Base-by-base conservation (phyloP, 2,113 vertebrate species). In the Nothoprocta pentlandii region DNA sequence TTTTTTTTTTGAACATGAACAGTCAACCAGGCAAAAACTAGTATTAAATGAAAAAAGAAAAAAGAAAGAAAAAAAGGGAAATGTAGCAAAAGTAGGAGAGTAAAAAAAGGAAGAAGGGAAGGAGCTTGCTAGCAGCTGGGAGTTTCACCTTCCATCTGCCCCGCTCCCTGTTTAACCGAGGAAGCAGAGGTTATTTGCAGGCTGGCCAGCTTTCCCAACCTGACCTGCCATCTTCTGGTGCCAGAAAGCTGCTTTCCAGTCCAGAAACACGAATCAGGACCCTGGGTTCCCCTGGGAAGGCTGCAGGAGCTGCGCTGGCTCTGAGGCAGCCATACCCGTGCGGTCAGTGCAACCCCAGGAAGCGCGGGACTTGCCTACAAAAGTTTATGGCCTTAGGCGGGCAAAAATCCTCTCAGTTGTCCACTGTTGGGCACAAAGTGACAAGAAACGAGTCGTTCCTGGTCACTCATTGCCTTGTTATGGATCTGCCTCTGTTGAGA, bases 321-420 rank as follows among this genome's bases (percentile, higher is more conserved):
- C 21, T 17, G 28, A 3, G 0, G 0, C 39, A 87, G 53, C 53
- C 66, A 25, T 20, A 46, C 49, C 49, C 3, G 0, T 26, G 9
- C 16, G 44, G 63, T n/a, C 32, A 20, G 30, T 2, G 1, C 22
- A 22, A 26, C 61, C 73, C 51, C 5, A 10, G 62, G 34, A 87
- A 90, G 84, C 49, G 8, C 22, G 36, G 75, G 53, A 47, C 30
- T 19, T 71, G 12, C 41, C 81, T 64, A 32, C 10, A 80, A 63
- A 70, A n/a, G 19, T 8, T 0, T 62, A 88, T 74, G 83, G 44
- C 91, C 89, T 84, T 54, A 59, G 83, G 41, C 68, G n/a, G 76
- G 80, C 62, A 88, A 80, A 90, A 94, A 30, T 36, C 21, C 12
- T 58, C 76, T 32, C 34, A 44, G 59, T 70, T 39, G 89, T 85